Evolutionary conservation across 1,140 invertebrate genomes (phyloP).

Genomic region (Pectinophora gossypiella): DNA sequence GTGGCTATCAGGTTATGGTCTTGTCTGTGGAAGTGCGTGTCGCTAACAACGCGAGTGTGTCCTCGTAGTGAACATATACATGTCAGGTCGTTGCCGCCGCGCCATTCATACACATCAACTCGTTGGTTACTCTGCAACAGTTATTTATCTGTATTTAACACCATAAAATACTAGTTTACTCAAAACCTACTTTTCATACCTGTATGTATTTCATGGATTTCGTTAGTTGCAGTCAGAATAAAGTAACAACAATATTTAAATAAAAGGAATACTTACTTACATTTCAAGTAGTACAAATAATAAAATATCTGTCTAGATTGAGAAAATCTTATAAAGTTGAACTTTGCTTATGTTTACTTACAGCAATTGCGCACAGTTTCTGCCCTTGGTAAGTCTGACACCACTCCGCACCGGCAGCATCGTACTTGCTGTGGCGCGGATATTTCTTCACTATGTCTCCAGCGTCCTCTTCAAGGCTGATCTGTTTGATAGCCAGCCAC

Average conservation of each 20-base stretch:
- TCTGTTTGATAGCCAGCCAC: slow-evolving; percentile 87
- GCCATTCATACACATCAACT: slow-evolving; percentile 89
- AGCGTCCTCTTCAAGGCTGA: slow-evolving; percentile 82
- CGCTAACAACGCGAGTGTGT: slow-evolving; percentile 92
- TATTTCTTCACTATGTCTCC: slow-evolving; percentile 86
- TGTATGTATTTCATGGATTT: too few species aligned
- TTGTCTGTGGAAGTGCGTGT: slow-evolving; percentile 94
- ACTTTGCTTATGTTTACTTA: too few species aligned
- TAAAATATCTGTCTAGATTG: too few species aligned
- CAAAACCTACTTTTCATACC: too few species aligned
- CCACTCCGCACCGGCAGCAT: slow-evolving; percentile 94
- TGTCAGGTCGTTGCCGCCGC: slow-evolving; percentile 79
- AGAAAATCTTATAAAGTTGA: too few species aligned
- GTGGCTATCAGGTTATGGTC: slow-evolving; percentile 93
- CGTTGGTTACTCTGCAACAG: slow-evolving; percentile 85
- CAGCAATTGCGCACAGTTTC: slow-evolving; percentile 92
- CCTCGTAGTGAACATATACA: slow-evolving; percentile 85
- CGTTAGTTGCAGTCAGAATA: neutral
- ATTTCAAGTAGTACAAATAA: too few species aligned
- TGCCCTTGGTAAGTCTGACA: slow-evolving; percentile 87
- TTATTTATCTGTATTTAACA: too few species aligned
- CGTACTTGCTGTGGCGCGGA: slow-evolving; percentile 93
- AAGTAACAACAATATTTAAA: too few species aligned
- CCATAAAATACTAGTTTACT: too few species aligned
- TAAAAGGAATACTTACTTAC: too few species aligned